Conservation (phyloP, 2,113 vertebrate genomes). For the Trogon surrucura region DNA sequence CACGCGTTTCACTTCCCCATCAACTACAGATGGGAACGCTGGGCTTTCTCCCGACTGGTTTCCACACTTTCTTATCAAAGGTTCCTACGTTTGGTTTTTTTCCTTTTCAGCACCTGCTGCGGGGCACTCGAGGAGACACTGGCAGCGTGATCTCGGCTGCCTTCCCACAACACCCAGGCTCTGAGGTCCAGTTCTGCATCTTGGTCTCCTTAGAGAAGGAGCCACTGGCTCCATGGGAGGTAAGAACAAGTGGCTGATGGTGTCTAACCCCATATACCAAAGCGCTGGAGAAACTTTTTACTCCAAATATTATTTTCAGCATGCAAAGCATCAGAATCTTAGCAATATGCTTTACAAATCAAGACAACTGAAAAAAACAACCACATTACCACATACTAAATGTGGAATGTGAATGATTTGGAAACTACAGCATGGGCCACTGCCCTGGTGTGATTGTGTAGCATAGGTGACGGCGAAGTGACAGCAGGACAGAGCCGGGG, state of each 20-base stretch:
- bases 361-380: not conserved
- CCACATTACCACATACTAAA: not conserved
- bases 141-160: not conserved
- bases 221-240: not conserved
- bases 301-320: not conserved
- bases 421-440: not conserved
- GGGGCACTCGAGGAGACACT: not conserved
- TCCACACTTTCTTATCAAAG: not conserved
- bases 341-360: not conserved
- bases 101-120: not conserved
- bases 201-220: not conserved
- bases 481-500: not conserved
- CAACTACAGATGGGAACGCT: not conserved
- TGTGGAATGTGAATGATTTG: not conserved
- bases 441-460: rapidly evolving
- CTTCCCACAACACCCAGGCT: too few relatives aligned
- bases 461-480: not conserved
- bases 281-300: not conserved
- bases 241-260: not conserved
- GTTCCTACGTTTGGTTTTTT: not conserved
- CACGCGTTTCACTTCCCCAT: slow-evolving; percentile 4
- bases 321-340: not conserved
- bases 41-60: slow-evolving; percentile 30
- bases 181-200: not conserved
- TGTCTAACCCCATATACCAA: not conserved